These are phyloP conservation scores for Gavialis gangeticus DNA, from an alignment of 2,113 vertebrate genomes.

Conservation along the genomic window DNA sequence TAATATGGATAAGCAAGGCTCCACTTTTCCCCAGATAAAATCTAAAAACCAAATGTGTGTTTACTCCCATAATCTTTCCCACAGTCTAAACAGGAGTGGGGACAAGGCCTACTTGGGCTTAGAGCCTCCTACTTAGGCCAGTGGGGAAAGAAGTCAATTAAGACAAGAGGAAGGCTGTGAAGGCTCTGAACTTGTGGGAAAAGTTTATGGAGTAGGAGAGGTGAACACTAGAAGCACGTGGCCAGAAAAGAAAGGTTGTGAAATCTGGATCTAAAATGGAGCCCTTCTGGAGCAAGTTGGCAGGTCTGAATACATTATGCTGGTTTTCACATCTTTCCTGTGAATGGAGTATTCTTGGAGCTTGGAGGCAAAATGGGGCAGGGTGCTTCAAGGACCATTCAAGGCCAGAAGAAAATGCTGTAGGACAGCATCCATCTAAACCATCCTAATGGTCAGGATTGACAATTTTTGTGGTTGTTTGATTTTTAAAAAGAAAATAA, in stretches of 20 bases:
- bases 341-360: background rate
- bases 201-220: background rate
- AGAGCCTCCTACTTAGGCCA: background rate
- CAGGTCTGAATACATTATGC: background rate
- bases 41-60: background rate
- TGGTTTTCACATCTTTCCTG: accelerated
- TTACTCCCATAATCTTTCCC: background rate
- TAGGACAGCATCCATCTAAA: background rate
- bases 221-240: background rate
- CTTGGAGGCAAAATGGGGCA: background rate
- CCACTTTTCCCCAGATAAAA: background rate
- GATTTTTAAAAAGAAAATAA: background rate
- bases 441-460: background rate
- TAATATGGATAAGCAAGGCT: conserved; percentile 16
- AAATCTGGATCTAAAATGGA: background rate
- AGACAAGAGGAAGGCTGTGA: background rate
- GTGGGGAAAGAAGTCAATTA: background rate
- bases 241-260: background rate
- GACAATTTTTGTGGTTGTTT: background rate
- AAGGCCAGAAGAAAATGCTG: background rate
- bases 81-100: background rate
- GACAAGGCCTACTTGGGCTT: background rate
- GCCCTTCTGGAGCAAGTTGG: background rate
- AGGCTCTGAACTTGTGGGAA: background rate
- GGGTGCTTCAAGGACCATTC: background rate